A percentile compares a stretch with the other conserved stretches of the same genome.
phyloP scores from a whole-genome alignment of 2,113 vertebrate species.

The Melanerpes formicivorus region DNA sequence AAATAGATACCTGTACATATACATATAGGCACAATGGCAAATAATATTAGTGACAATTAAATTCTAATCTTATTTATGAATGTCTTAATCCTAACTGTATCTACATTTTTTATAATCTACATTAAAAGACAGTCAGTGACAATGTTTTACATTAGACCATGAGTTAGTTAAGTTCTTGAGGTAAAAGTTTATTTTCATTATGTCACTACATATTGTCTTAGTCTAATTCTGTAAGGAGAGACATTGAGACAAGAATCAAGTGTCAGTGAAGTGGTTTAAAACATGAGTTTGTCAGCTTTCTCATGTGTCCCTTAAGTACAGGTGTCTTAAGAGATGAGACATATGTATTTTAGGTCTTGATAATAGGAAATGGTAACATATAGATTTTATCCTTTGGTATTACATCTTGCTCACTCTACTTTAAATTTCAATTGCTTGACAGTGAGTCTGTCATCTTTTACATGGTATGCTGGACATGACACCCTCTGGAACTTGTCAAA shows the following conservation, averaged over 20 bases:
- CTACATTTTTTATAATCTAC: not conserved
- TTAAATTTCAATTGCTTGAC: not conserved
- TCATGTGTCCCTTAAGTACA: not conserved
- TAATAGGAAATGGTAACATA: not conserved
- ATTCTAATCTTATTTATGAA: not conserved
- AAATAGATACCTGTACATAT: not conserved
- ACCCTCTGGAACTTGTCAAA: not conserved
- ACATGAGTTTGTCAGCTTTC: not conserved
- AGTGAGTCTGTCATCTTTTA: not conserved
- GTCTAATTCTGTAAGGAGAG: not conserved
- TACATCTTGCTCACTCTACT: not conserved
- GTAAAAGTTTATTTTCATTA: not conserved
- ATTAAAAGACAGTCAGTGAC: not conserved
- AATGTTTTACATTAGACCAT: not conserved
- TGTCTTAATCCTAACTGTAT: not conserved
- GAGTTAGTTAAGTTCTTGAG: not conserved
- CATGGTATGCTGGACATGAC: not conserved
- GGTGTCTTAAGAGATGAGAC: not conserved
- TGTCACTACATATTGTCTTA: not conserved
- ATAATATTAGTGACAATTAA: not conserved
- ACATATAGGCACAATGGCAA: too few species aligned
- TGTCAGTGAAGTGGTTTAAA: not conserved
- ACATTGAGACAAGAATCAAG: not conserved
- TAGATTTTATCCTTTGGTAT: not conserved
- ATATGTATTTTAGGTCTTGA: not conserved